Percentiles rank a stretch among this genome's conserved stretches.
Evolutionary conservation across 2,113 vertebrate genomes (phyloP).

Genomic region (Galeopterus variegatus): DNA sequence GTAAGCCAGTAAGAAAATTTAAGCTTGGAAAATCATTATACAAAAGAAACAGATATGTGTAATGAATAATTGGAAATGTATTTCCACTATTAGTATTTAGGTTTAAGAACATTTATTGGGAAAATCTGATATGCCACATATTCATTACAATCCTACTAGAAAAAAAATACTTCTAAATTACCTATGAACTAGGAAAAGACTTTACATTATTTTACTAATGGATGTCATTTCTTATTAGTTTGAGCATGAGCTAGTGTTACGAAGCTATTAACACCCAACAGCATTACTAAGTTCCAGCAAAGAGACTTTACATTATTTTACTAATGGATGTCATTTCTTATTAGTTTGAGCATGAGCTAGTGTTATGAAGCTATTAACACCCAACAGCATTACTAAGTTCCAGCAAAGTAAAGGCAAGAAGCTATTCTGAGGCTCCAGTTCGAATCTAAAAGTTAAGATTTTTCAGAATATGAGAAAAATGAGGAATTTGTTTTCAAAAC

Average conservation of each 20-base stretch:
- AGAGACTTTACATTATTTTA: slow-evolving; percentile 13
- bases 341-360: neutral
- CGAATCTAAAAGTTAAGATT: slow-evolving; percentile 43
- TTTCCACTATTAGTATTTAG: neutral
- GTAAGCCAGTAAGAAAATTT: neutral
- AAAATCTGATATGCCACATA: neutral
- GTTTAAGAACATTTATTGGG: neutral
- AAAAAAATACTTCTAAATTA: neutral
- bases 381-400: neutral
- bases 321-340: neutral
- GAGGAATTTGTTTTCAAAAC: neutral
- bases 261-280: neutral
- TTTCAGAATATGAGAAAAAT: neutral
- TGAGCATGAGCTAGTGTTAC: neutral
- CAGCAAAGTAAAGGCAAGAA: slow-evolving; percentile 34
- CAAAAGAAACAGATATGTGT: neutral
- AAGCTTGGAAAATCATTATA: neutral
- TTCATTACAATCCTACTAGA: neutral
- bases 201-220: slow-evolving; percentile 18
- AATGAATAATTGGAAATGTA: neutral
- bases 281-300: slow-evolving; percentile 4
- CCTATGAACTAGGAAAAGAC: neutral
- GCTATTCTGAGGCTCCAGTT: neutral
- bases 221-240: neutral
- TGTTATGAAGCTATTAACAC: neutral